Evolutionary conservation across 2,888 invertebrate genomes (phyloP).

Genomic region (Fragum fragum): DNA sequence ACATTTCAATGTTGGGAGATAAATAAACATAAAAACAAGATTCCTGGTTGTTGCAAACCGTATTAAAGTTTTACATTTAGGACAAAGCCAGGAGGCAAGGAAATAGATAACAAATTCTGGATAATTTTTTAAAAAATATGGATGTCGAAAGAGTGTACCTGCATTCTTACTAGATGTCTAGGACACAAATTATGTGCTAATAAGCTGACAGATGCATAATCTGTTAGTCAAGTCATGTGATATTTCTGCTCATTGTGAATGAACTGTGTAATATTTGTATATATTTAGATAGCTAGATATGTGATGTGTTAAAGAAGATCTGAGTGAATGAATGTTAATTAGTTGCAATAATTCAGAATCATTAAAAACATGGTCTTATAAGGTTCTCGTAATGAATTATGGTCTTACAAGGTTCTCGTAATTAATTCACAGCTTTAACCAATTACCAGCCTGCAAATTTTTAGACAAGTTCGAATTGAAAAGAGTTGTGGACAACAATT

Average conservation of each 20-base stretch:
- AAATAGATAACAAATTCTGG: neutral
- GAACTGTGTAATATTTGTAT: conserved; percentile 28
- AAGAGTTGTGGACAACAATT: too few species aligned
- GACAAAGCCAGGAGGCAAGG: neutral
- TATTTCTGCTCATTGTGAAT: conserved; percentile 29
- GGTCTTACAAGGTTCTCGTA: too few species aligned
- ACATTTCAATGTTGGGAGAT: neutral
- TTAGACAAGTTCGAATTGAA: too few species aligned
- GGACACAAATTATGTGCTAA: conserved; percentile 27
- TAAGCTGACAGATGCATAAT: conserved; percentile 20
- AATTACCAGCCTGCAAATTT: too few species aligned
- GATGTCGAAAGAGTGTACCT: neutral
- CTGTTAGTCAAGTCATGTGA: conserved; percentile 24
- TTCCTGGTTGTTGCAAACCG: neutral
- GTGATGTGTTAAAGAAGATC: neutral
- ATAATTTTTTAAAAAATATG: neutral
- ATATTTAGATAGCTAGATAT: conserved; percentile 16
- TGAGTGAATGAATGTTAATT: neutral
- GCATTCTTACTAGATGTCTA: neutral
- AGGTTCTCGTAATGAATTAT: too few species aligned
- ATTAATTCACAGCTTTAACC: too few species aligned
- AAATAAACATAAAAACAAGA: neutral
- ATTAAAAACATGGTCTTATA: too few species aligned
- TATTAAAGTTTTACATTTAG: neutral
- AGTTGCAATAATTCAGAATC: too few species aligned